Evolutionary conservation across 2,888 invertebrate species (phyloP).

Genomic region (Xanthia togata): DNA sequence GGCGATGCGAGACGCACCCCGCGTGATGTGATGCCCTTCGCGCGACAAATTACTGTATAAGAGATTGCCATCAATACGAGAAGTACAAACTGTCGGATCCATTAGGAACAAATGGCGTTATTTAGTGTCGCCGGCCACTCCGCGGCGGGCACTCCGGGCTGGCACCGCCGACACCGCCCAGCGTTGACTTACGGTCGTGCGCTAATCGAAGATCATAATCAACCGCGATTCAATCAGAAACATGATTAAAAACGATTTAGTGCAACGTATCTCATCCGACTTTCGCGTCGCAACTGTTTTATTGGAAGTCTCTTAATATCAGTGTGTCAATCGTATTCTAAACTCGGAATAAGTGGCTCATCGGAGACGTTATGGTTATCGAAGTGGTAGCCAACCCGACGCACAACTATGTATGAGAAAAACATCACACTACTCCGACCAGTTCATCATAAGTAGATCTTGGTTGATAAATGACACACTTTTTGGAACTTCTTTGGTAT

Average conservation of each 20-base stretch:
- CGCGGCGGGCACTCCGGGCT: neutral
- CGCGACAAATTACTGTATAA: conserved; percentile 86
- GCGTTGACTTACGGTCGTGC: conserved; percentile 66
- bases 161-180: conserved; percentile 11
- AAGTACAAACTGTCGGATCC: conserved; percentile 83
- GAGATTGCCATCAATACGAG: conserved; percentile 86
- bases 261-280: conserved; percentile 72
- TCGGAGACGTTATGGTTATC: conserved; percentile 3
- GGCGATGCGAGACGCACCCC: conserved; percentile 71
- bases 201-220: conserved; percentile 87
- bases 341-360: conserved; percentile 30
- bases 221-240: conserved; percentile 83
- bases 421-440: neutral
- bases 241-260: conserved; percentile 85
- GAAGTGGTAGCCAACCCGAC: neutral
- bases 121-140: conserved; percentile 66
- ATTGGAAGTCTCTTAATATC: conserved; percentile 60
- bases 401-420: neutral
- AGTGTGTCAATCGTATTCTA: conserved; percentile 63
- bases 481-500: conserved; percentile 4
- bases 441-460: conserved; percentile 35
- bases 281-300: conserved; percentile 60
- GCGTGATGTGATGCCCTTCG: conserved; percentile 58
- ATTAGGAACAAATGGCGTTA: conserved; percentile 88
- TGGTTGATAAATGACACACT: conserved; percentile 12